Base-by-base conservation (phyloP, 2,113 vertebrate species). In the Polyodon spathula region DNA sequence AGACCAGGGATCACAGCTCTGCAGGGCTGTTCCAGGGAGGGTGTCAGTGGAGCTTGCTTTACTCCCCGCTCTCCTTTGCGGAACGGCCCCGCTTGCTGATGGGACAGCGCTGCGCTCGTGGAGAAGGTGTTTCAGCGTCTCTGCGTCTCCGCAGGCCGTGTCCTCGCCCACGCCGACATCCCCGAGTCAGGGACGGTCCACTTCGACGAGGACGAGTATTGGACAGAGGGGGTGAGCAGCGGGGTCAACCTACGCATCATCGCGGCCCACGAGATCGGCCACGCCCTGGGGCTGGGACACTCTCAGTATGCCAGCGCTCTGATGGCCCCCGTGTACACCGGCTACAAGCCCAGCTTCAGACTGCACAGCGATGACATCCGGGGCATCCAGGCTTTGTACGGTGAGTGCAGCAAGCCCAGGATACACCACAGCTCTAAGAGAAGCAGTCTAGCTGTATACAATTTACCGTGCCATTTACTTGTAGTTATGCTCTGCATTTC, bases 251-350 rank as follows among this genome's bases (percentile, higher is more conserved):
- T 94, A 63, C 83, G 86, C 60, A 88, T 94, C 42, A 88, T 94
- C 1, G 90, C 91, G 1, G 84, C 88, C 8, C 91, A 93, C 2
- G 92, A 94, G 75, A 82, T 93, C 2, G 92, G 92, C 60, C 91
- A 93, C 1, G 85, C 88, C 10, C 79, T 94, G 2, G 91, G 92
- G 10, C 78, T 94, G 53, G 89, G 89, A n/a, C 92, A 93, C 70
- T 94, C 91, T 0, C 80, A 87, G 41, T 70, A 85, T 42, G 61
- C 72, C 50, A 69, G 50, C 2, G 88, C 92, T 0, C 77, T 93
- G 55, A 94, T 93, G 90, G 89, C 81, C 2, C 88, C 92, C 1
- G 68, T 91, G 40, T 92, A 91, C 62, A 58, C 46, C n/a, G 91
- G 92, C 5, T 91, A 89, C 71, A 78, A 51, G 27, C 63, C 79